Conservation (phyloP, 1,140 invertebrate genomes). For the Araneus ventricosus region DNA sequence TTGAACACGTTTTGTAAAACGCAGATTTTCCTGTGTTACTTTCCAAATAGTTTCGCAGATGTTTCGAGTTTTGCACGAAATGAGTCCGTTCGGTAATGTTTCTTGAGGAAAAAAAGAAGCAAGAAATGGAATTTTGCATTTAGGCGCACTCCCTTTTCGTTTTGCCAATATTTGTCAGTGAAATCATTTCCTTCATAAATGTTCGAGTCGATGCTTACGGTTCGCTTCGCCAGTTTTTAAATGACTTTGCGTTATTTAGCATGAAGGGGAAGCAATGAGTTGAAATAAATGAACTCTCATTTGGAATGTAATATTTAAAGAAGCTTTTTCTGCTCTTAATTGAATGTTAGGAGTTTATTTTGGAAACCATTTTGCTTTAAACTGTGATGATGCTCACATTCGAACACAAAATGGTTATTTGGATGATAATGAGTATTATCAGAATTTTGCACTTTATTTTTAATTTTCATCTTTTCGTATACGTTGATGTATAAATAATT, state of each 20-base stretch:
- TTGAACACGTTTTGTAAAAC: slow-evolving; percentile 40
- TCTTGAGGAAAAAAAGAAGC: neutral
- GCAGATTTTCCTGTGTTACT: slow-evolving; percentile 20
- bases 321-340: neutral
- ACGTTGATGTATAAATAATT: too few relatives aligned
- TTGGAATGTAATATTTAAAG: neutral
- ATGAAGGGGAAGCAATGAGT: neutral
- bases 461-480: too few relatives aligned
- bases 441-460: too few relatives aligned
- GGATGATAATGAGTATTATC: too few relatives aligned
- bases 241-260: neutral
- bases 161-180: neutral
- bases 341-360: neutral
- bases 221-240: neutral
- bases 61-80: slow-evolving; percentile 5
- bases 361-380: too few relatives aligned
- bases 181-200: neutral
- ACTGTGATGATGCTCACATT: too few relatives aligned
- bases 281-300: neutral
- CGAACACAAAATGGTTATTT: too few relatives aligned
- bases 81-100: neutral
- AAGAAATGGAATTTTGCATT: slow-evolving; percentile 25
- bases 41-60: slow-evolving; percentile 27
- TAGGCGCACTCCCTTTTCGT: neutral
- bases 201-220: neutral